Conservation (phyloP, 2,797 vertebrate species). For the Lagodon rhomboides region DNA sequence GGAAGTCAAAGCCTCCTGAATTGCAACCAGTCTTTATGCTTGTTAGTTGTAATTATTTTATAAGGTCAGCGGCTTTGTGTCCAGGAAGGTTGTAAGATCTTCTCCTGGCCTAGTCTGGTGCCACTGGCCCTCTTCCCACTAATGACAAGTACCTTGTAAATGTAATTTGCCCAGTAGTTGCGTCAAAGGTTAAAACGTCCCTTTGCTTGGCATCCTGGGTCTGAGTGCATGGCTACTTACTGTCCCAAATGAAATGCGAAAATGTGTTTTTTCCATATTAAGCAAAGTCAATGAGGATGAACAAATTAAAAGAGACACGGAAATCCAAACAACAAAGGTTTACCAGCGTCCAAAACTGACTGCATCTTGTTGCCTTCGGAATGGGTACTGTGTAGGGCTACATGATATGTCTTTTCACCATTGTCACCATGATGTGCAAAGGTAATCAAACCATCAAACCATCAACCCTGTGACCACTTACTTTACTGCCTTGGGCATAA, state of each 20-base stretch:
- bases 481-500: neutral
- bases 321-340: conserved; percentile 1
- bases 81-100: conserved; percentile 12
- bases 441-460: no score
- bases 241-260: conserved; percentile 37
- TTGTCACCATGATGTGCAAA: no score
- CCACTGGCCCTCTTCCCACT: neutral
- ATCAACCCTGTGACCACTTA: neutral
- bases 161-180: conserved; percentile 13
- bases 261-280: conserved; percentile 31
- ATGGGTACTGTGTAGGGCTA: neutral
- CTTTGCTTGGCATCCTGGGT: conserved; percentile 13
- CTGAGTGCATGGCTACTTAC: conserved; percentile 25
- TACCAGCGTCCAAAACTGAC: neutral
- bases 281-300: conserved; percentile 22
- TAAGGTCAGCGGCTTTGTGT: conserved; percentile 45
- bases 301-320: conserved; percentile 6
- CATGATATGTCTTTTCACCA: no score
- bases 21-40: neutral
- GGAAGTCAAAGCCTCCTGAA: conserved; percentile 9
- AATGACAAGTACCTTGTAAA: conserved; percentile 46
- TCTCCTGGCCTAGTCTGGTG: conserved; percentile 9
- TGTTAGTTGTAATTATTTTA: conserved; percentile 31
- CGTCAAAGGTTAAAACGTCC: conserved; percentile 39
- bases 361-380: neutral